A percentile compares a stretch with the other conserved stretches of the same genome.
Evolutionary conservation across 2,113 vertebrate species (phyloP).

Genomic region (Eublepharis macularius): DNA sequence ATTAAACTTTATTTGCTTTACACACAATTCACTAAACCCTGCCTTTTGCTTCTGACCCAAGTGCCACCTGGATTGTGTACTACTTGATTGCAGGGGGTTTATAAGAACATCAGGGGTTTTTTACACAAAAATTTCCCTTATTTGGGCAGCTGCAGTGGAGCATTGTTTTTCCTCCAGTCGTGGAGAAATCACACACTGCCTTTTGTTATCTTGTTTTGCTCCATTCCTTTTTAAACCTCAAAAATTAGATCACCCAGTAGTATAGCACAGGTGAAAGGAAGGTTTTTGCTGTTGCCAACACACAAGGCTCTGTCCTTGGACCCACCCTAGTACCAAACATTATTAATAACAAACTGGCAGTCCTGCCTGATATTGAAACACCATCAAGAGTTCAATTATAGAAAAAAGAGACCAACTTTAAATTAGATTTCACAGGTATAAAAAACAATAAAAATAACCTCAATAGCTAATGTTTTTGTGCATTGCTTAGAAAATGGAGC

Average conservation of each 20-base stretch:
- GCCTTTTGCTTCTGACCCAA: not conserved
- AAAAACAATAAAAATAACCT: conserved; percentile 2
- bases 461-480: conserved; percentile 2
- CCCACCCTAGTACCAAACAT: not conserved
- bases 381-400: no score
- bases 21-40: not conserved
- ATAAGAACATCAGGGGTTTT: not conserved
- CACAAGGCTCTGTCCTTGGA: not conserved
- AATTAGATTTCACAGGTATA: not conserved
- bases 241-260: no score
- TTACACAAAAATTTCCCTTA: no score
- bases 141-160: no score
- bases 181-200: no score
- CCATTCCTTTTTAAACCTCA: no score
- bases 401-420: not conserved
- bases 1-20: not conserved
- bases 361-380: not conserved
- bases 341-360: not conserved
- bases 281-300: not conserved
- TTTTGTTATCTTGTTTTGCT: no score
- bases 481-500: not conserved
- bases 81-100: not conserved
- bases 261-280: not conserved
- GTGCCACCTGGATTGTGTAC: not conserved
- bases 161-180: no score